Conservation (phyloP, 2,888 invertebrate species). For the Orthonevra nobilis region DNA sequence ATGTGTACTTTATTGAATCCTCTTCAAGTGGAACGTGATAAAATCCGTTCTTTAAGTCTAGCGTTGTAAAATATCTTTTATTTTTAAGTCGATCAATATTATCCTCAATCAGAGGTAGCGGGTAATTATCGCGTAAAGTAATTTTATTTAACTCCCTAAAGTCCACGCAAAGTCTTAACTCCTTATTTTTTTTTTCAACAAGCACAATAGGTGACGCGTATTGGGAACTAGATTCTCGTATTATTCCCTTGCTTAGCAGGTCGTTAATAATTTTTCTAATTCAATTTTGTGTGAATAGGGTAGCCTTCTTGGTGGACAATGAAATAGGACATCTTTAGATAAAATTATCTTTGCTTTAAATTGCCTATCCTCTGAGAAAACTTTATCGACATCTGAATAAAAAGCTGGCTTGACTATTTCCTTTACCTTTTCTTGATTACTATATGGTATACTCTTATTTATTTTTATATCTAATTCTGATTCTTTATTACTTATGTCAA, state of each 20-base stretch:
- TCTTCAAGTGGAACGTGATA: too few relatives aligned
- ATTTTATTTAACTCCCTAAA: too few relatives aligned
- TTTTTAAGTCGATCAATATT: constrained; percentile 38
- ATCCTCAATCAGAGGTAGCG: too few relatives aligned
- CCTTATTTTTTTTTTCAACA: constrained; percentile 57
- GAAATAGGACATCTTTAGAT: constrained; percentile 34
- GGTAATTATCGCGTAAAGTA: too few relatives aligned
- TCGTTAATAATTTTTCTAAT: constrained; percentile 38
- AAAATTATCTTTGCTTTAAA: constrained; percentile 41
- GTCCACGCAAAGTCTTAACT: too few relatives aligned
- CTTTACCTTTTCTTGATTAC: neutral
- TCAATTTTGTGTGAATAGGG: constrained; percentile 39
- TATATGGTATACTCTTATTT: constrained; percentile 9
- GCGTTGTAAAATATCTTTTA: constrained; percentile 70
- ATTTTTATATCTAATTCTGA: constrained; percentile 25
- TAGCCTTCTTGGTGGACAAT: constrained; percentile 38
- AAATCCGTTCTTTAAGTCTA: constrained; percentile 1
- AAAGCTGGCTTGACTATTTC: constrained; percentile 23
- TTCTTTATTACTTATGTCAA: constrained; percentile 18
- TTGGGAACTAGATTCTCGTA: constrained; percentile 39
- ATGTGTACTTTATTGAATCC: too few relatives aligned
- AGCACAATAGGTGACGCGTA: too few relatives aligned
- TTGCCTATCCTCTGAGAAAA: neutral
- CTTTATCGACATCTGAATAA: constrained; percentile 2
- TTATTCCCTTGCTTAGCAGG: constrained; percentile 16